These are phyloP conservation scores for Xiphophorus maculatus DNA, from an alignment of 2,113 vertebrate genomes.

Conservation along the genomic window DNA sequence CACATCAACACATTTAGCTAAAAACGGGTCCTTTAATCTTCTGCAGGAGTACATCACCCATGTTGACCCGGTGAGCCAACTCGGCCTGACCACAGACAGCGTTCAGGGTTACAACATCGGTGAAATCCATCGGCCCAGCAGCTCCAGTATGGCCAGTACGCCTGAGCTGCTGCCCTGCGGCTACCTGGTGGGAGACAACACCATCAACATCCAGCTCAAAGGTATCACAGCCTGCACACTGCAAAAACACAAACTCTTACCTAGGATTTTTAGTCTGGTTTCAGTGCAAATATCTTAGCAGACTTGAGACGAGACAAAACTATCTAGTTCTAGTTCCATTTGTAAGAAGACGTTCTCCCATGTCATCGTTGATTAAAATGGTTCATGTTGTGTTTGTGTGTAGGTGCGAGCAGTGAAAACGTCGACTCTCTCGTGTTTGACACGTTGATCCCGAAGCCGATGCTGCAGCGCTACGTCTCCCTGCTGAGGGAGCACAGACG, in stretches of 20 bases:
- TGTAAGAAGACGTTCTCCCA: no score
- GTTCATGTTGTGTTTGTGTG: not conserved
- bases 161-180: slow-evolving; percentile 96
- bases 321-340: no score
- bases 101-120: slow-evolving; percentile 95
- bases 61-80: slow-evolving; percentile 90
- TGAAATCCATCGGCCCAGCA: slow-evolving; percentile 86
- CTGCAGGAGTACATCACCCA: slow-evolving; percentile 94
- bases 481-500: slow-evolving; percentile 91
- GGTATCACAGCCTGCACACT: slow-evolving; percentile 73
- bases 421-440: slow-evolving; percentile 94
- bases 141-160: slow-evolving; percentile 75
- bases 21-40: not conserved
- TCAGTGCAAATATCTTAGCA: no score
- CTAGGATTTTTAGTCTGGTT: no score
- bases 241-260: no score
- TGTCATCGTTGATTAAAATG: no score
- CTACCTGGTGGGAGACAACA: slow-evolving; percentile 95
- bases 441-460: slow-evolving; percentile 92
- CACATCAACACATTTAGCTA: not conserved
- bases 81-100: slow-evolving; percentile 93
- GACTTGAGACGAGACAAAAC: not conserved
- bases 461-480: slow-evolving; percentile 94
- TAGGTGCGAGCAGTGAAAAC: slow-evolving; percentile 86
- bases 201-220: slow-evolving; percentile 91